Evolutionary conservation across 30 jellyfish, hydroid and myxozoan species (phyloP).

Genomic region (Mastigias papua): DNA sequence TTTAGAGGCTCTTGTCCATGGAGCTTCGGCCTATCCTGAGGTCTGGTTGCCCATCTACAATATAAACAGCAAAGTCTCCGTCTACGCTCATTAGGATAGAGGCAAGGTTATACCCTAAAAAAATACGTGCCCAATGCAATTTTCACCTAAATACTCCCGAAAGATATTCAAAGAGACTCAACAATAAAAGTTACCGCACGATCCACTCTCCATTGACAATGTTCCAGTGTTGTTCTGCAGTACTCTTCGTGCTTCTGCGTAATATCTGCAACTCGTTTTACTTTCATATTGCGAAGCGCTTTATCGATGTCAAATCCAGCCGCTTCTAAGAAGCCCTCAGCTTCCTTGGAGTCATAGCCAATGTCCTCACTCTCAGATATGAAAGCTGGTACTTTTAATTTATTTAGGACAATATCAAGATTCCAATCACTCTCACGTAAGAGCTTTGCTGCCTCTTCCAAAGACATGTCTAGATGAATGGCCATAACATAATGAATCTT

Average conservation of each 20-base stretch:
- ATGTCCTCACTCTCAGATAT: slow-evolving; percentile 23
- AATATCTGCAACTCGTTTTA: slow-evolving; percentile 79
- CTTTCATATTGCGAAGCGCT: slow-evolving; percentile 71
- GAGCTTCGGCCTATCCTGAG: too few species aligned
- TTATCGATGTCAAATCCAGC: slow-evolving; percentile 34
- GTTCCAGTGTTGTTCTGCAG: slow-evolving; percentile 69
- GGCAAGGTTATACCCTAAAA: too few species aligned
- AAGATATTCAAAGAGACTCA: background rate
- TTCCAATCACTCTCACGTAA: slow-evolving; percentile 59
- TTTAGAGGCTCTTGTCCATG: too few species aligned
- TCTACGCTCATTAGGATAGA: too few species aligned
- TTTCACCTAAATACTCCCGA: background rate
- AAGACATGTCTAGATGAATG: slow-evolving; percentile 45
- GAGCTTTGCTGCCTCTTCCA: slow-evolving; percentile 47
- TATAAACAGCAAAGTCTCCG: too few species aligned
- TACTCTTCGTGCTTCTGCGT: slow-evolving; percentile 76
- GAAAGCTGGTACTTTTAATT: slow-evolving; percentile 10
- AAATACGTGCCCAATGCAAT: background rate
- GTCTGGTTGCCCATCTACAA: too few species aligned
- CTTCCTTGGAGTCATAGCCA: slow-evolving; percentile 38
- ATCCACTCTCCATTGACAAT: slow-evolving; percentile 86
- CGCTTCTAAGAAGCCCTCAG: slow-evolving; percentile 4
- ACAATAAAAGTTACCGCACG: slow-evolving; percentile 71
- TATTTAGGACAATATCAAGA: slow-evolving; percentile 33
- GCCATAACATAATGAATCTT: slow-evolving; percentile 67